These are phyloP conservation scores for Argyresthia albistria DNA, from an alignment of 2,888 invertebrate genomes.

Conservation along the genomic window DNA sequence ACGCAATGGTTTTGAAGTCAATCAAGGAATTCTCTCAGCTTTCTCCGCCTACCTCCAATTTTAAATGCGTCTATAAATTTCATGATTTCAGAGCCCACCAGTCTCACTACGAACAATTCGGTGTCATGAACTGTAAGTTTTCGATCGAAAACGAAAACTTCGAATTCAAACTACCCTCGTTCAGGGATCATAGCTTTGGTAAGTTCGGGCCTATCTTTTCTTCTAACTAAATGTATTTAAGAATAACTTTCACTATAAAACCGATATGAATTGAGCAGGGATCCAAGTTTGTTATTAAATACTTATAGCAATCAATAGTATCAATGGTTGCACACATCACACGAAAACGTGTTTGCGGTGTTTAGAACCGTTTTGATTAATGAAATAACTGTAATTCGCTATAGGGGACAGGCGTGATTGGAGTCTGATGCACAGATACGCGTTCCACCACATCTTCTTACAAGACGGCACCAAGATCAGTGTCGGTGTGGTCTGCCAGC, in stretches of 20 bases:
- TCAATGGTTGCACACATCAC: no score
- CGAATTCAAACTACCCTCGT: conserved; percentile 72
- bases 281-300: no score
- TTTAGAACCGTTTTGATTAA: no score
- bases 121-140: conserved; percentile 73
- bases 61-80: neutral
- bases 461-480: conserved; percentile 78
- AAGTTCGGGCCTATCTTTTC: conserved; percentile 15
- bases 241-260: no score
- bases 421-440: conserved; percentile 82
- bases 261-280: no score
- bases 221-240: no score
- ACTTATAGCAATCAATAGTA: no score
- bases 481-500: conserved; percentile 84
- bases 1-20: no score
- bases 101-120: conserved; percentile 88
- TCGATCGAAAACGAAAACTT: conserved; percentile 63
- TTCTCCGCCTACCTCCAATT: no score
- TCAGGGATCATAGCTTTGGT: conserved; percentile 88
- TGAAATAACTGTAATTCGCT: neutral
- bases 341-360: no score
- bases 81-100: conserved; percentile 77
- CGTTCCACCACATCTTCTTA: conserved; percentile 83
- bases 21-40: no score
- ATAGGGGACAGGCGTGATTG: conserved; percentile 80